Evolutionary conservation across 2,113 vertebrate genomes (phyloP), one percentile per base, ranked within the genome.

Genomic region (Syngnathoides biaculeatus): DNA sequence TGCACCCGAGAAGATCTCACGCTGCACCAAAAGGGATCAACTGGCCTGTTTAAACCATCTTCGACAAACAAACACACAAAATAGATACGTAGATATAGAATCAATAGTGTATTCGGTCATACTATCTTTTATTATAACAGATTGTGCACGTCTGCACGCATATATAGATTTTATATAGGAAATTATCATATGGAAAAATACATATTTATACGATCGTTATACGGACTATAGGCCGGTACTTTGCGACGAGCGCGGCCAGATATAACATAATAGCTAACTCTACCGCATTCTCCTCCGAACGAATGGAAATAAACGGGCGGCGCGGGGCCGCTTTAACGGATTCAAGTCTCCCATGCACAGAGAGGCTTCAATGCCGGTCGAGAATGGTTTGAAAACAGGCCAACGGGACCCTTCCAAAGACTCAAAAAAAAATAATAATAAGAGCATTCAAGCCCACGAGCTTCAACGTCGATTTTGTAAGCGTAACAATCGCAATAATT

Each of bases 321-420:
- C 17, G 19, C 10, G 57, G n/a, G 3, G 61, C 40, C 39, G 39
- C 39, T 43, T 24, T 12, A 39, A 43, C 38, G 84, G 79, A 89
- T 88, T 83, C 86, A 90, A 88, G 84, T 85, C 87, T 89, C 89
- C 85, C 88, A 91, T 90, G 89, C 89, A 91, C 89, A 90, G 89
- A 91, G 88, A 88, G 85, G 85, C 72, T 87, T 72, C 88, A 90
- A 87, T 87, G 85, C 85, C 86, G 85, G 84, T 85, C 82, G 64
- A 82, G 86, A 82, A 68, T 81, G 86, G 83, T 88, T 87, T 79
- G 73, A 75, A 84, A 86, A 86, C 85, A 87, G 88, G 86, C 81
- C 86, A 84, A 79, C 52, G 65, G 59, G 73, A 78, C 24, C 65
- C 58, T 35, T 52, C 48, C 48, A 58, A 10, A 58, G 56, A 39